Evolutionary conservation across 92 coral and sea anemone genomes (phyloP), one percentile per base, ranked within the genome.

Genomic region (Pocillopora grandis): DNA sequence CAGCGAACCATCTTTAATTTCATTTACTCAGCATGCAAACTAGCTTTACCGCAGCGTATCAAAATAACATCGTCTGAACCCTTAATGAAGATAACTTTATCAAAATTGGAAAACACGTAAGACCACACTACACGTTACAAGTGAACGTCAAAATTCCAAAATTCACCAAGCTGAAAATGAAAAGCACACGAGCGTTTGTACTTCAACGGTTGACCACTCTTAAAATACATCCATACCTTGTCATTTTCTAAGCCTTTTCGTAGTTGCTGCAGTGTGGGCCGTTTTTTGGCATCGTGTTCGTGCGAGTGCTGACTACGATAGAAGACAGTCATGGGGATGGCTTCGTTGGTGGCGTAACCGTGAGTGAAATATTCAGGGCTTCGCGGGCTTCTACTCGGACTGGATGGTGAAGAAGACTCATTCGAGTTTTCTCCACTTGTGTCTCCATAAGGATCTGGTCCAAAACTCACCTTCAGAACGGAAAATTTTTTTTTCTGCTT

Each of bases 261-360:
- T 16, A 97, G 85, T 72, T 90, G 90, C 75, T 91, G 95, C 21
- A 97, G 86, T 1, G 99, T 94, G 0, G 99, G 99, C 72, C 99
- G 81, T 62, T 93, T 88, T 67, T 89, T 95, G 17, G 90, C 88
- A 64, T 75, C 63, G 3, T 86, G 72, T 19, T 87, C 92, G 37
- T 92, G 91, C 1, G 98, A 92, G 4, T 88, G 84, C 62, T 86
- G 90, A 69, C 95, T 94, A 74, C 99, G 85, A 71, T 97, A 97
- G 72, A 91, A 97, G 23, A 97, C 84, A 21, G 99, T 97, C 99
- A 97, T 97, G 9, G 99, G 99, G 12, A 97, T 85, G 5, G 99
- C 98, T 71, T 94, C 98, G 74, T 94, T 94, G 0, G 98, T 95
- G 12, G 92, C 85, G 80, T 97, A 97, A 27, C 31, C 31, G 1